Conservation (phyloP, 2,113 vertebrate genomes). For the Microcebus jonahi region DNA sequence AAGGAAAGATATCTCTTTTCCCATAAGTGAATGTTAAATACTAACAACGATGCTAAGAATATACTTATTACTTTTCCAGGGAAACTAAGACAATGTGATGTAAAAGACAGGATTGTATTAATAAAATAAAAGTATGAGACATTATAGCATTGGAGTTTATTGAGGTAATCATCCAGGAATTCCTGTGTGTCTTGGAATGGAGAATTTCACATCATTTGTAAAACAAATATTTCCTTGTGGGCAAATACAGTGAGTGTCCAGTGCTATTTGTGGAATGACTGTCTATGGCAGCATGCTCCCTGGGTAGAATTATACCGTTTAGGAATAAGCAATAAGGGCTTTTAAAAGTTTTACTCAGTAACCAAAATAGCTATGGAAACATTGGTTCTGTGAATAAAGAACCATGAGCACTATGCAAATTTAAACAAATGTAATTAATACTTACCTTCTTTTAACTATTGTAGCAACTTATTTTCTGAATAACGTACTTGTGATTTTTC, state of each 20-base stretch:
- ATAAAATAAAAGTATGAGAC: conserved; percentile 29
- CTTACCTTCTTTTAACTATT: conserved; percentile 1
- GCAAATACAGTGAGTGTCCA: conserved; percentile 11
- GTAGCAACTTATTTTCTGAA: conserved; percentile 3
- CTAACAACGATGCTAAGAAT: conserved; percentile 1
- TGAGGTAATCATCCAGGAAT: conserved; percentile 48
- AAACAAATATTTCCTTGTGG: conserved; percentile 49
- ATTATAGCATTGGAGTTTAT: conserved; percentile 20
- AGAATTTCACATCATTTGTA: conserved; percentile 54
- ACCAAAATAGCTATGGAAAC: not conserved
- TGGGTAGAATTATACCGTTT: not conserved
- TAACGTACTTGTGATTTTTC: not conserved
- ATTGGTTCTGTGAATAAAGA: not conserved
- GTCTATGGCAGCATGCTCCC: not conserved
- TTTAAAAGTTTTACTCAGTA: conserved; percentile 35
- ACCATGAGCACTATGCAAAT: not conserved
- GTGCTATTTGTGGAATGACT: conserved; percentile 48
- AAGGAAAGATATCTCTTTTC: not conserved
- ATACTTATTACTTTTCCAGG: not conserved
- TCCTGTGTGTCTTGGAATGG: not conserved
- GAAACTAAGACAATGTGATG: conserved; percentile 44
- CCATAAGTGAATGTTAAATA: not conserved
- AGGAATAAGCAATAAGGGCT: conserved; percentile 31
- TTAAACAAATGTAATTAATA: not conserved
- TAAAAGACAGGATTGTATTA: not conserved